These are phyloP conservation scores for Oceanodroma leucorhoa DNA, from an alignment of 2,797 vertebrate species.

Conservation along the genomic window DNA sequence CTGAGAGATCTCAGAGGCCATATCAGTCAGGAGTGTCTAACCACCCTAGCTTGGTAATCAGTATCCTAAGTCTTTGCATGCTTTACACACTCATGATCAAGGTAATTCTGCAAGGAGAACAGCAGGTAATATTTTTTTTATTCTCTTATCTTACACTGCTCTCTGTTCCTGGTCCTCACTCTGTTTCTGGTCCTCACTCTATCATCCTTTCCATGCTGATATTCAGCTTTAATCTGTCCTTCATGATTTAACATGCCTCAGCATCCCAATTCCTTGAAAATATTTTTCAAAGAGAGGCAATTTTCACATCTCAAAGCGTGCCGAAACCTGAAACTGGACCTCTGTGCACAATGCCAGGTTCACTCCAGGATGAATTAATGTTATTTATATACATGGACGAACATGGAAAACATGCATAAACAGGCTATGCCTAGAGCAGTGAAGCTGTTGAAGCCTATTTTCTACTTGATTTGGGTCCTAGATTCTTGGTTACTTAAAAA, in stretches of 20 bases:
- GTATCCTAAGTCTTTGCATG: background rate
- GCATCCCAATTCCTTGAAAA: background rate
- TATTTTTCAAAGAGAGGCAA: background rate
- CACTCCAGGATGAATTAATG: background rate
- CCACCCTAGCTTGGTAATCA: rapidly evolving
- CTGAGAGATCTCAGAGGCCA: background rate
- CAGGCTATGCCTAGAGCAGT: background rate
- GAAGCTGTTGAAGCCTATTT: background rate
- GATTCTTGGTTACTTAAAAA: background rate
- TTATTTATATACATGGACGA: background rate
- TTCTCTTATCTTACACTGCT: background rate
- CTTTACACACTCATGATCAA: background rate
- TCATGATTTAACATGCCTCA: background rate
- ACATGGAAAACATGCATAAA: background rate
- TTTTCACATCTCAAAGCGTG: background rate
- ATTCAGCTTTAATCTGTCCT: background rate
- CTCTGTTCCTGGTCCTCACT: background rate
- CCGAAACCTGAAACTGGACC: background rate
- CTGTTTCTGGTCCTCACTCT: background rate
- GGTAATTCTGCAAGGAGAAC: background rate
- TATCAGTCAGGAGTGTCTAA: background rate
- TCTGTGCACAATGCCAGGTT: background rate
- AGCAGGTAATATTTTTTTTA: background rate
- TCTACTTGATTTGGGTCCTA: background rate
- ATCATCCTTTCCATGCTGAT: background rate